Base-by-base conservation (phyloP, 2,888 invertebrate species). In the Drosophila acutilabella region DNA sequence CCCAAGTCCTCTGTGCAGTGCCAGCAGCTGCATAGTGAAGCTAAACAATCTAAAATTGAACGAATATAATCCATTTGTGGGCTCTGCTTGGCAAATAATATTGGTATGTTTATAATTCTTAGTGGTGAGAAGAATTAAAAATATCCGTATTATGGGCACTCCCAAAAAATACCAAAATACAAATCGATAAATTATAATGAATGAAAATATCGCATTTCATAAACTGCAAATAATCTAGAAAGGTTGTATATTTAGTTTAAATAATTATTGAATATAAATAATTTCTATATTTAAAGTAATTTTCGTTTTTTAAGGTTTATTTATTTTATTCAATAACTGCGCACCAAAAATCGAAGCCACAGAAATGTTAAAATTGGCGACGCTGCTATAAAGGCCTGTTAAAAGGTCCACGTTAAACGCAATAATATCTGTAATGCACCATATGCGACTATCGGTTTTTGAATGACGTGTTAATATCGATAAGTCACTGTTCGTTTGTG, bases 1-100 rank as follows among this genome's bases (percentile, higher is more conserved):
- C 89, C 82, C 6, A 89, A 61, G 58, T 92, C 92, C 36, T 92
- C 92, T 7, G 89, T 78, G 57, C 93, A 92, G 57, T 90, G 89
- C 73, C 91, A 88, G 67, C 92, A 92, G 70, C 89, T 90, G 61
- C 92, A 91, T 40, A 92, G 76, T 14, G 90, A 88, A 58, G 89
- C 78, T 13, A 92, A 74, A 71, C 91, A 92, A 58, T 88, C 91
- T 58, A 90, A 82, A 56, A 91, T 64, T 11, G 90, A 87, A 36
- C 91, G 88, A 48, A 92, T 54, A 53, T 89, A 91, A 54, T 92
- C 92, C 92, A 92, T 92, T 30, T 52, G 36, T 23, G 13, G 20
- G 20, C 30, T 30, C 2, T 72, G 44, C 38, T 56, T 59, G 2
- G 30, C 30, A 30, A 30, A 30, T 30, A 30, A 23, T 42, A 38